Evolutionary conservation across 2,113 vertebrate species (phyloP).

Genomic region (Butorides virescens): DNA sequence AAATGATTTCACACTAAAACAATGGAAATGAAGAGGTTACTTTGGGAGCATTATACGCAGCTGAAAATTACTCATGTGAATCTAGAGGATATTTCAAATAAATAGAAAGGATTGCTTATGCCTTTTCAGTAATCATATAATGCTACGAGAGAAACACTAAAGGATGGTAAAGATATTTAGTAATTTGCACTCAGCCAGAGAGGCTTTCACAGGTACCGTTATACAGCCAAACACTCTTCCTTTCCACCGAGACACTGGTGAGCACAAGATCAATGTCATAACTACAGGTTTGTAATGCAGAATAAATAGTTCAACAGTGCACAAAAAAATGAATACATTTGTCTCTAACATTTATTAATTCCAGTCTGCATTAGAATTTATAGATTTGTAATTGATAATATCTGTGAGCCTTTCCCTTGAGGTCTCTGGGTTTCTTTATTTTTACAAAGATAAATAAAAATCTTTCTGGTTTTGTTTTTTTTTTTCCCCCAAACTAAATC

Average conservation of each 20-base stretch:
- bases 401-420: background rate
- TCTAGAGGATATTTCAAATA: conserved; percentile 63
- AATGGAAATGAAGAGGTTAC: conserved; percentile 82
- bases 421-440: background rate
- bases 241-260: conserved; percentile 22
- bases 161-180: conserved; percentile 44
- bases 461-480: background rate
- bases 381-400: background rate
- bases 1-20: conserved; percentile 89
- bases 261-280: conserved; percentile 26
- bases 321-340: conserved; percentile 20
- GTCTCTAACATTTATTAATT: background rate
- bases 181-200: background rate
- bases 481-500: background rate
- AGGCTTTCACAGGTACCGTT: conserved; percentile 18
- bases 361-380: background rate
- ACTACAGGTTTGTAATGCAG: conserved; percentile 16
- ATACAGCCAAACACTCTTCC: conserved; percentile 20
- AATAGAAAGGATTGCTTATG: conserved; percentile 41
- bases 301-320: background rate
- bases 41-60: conserved; percentile 75
- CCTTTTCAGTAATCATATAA: conserved; percentile 46
- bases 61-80: conserved; percentile 76
- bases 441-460: conserved; percentile 12
- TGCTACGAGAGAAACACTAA: conserved; percentile 25